Evolutionary conservation across 2,888 invertebrate genomes (phyloP), one percentile per base, ranked within the genome.

Genomic region (Lithodes maja): DNA sequence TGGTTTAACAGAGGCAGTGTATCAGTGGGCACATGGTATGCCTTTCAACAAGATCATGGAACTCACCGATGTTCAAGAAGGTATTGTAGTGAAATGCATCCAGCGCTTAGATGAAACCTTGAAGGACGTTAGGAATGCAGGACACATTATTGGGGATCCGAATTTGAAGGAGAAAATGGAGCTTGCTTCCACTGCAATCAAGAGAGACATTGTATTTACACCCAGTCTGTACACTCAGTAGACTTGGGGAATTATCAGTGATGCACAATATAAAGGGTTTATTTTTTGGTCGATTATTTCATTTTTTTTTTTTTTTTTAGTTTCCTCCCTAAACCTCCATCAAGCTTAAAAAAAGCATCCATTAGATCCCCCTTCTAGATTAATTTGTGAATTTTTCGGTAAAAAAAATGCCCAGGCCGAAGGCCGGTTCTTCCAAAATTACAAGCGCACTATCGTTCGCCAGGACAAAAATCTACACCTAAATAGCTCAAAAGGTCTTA

Each of bases 161-260:
- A 96, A 96, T 12, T 95, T 99, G 2, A 96, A 97, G 93, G 96
- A 96, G 91, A 99, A 99, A 95, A 99, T 99, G 98, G 97, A 98
- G 94, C 97, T 98, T 93, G 98, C 98, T 0, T 98, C 98, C 0
- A 96, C 96, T 1, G 96, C 97, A 77, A 99, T 99, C 92, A 98
- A 99, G 94, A 95, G 99, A 90, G 99, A 99, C 94, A 99, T 99
- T 93, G 99, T 99, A 0, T 99, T 99, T 93, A 98, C 99, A 50
- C 98, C 98, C 55, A 99, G 98, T 94, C 95, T 99, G 78, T 99
- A 99, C 93, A 98, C 98, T 52, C 91, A 91, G 80, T 91, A 89
- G 87, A 33, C 33, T 33, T 33, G 33, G 33, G 33, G 0, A 33
- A 33, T 33, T 33, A 33, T 33, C 33, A 33, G 33, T 33, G 33